phyloP scores from a whole-genome alignment of 1,140 invertebrate genomes.

The Tetramorium alpestre region DNA sequence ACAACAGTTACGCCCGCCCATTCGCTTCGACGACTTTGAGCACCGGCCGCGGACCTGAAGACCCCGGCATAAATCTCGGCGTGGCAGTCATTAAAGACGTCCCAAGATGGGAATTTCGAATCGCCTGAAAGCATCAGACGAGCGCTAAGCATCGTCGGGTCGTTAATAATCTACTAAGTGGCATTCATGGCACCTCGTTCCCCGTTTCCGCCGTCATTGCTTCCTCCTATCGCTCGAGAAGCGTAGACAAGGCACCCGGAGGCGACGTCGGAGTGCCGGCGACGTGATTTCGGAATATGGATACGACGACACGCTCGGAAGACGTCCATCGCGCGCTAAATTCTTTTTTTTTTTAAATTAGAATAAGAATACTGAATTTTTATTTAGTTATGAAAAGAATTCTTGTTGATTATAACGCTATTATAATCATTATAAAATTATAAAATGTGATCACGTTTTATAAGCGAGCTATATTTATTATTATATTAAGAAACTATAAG shows the following conservation, averaged over 20 bases:
- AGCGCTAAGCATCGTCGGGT: constrained; percentile 44
- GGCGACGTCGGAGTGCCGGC: background rate
- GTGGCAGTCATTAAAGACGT: constrained; percentile 45
- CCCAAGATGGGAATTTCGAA: constrained; percentile 54
- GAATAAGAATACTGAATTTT: background rate
- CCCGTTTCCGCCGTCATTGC: constrained; percentile 9
- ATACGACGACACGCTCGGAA: background rate
- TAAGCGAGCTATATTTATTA: background rate
- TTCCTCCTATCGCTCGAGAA: constrained; percentile 25
- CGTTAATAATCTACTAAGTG: constrained; percentile 64
- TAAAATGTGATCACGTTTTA: background rate
- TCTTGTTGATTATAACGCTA: background rate
- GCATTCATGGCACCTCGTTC: constrained; percentile 53
- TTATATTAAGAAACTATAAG: background rate
- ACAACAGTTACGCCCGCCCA: constrained; percentile 32
- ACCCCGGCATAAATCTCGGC: constrained; percentile 51
- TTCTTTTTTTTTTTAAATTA: background rate
- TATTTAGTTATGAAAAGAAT: background rate
- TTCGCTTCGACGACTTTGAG: constrained; percentile 33
- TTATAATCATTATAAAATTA: background rate
- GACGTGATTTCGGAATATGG: constrained; percentile 9
- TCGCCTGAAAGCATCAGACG: constrained; percentile 52
- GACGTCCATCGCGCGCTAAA: background rate
- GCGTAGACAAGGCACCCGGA: background rate
- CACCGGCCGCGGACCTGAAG: constrained; percentile 22